Conservation (phyloP, 2,113 vertebrate species). For the Turdus rufiventris region DNA sequence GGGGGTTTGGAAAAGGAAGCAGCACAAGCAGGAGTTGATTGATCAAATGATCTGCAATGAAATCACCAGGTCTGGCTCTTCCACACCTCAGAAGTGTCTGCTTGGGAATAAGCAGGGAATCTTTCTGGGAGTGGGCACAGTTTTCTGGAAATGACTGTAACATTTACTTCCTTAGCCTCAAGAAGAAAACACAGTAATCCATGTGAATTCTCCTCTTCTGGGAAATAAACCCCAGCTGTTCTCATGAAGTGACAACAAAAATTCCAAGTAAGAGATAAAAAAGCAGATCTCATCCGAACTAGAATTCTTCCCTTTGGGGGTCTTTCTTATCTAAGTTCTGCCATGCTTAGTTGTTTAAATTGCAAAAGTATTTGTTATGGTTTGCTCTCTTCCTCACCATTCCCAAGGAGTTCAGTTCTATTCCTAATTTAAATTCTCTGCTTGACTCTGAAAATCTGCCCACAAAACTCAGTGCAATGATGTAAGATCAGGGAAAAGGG, state of each 20-base stretch:
- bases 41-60: background rate
- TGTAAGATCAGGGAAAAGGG: background rate
- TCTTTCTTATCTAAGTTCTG: background rate
- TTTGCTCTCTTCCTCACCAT: background rate
- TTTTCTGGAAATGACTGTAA: background rate
- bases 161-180: background rate
- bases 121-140: background rate
- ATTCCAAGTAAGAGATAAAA: background rate
- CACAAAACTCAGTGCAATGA: background rate
- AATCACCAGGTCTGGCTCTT: background rate
- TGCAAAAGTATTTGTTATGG: background rate
- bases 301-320: background rate
- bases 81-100: background rate
- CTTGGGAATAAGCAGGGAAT: background rate
- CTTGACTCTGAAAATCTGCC: background rate
- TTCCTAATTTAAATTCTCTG: background rate
- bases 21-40: background rate
- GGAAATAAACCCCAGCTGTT: conserved; percentile 9
- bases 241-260: background rate
- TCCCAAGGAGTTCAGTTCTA: background rate
- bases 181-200: background rate
- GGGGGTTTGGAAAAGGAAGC: background rate
- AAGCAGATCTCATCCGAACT: background rate
- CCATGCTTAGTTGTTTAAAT: background rate
- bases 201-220: background rate